Evolutionary conservation across 2,888 invertebrate species (phyloP), one percentile per base, ranked within the genome.

Genomic region (Julus scandinavius): DNA sequence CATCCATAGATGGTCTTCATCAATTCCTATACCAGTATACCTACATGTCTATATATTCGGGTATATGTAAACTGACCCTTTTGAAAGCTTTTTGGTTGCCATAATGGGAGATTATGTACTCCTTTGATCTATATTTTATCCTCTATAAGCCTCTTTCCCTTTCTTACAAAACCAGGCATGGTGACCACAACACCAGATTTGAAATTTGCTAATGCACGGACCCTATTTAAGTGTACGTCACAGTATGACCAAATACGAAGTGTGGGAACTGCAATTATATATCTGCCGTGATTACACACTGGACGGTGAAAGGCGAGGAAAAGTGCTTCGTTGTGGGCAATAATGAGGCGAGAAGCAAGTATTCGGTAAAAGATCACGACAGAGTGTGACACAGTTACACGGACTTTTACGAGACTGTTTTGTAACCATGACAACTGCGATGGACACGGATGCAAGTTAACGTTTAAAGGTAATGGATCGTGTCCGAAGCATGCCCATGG

Each of bases 381-480:
- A 5, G 20, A 72, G 72, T 9, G 72, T 72, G 72, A 72, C 72
- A 72, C 29, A 7, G 5, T 72, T 72, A 29, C 72, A 72, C 29
- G 4, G 7, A 72, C 5, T 9, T 29, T 5, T 20, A 29, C 72
- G 72, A 72, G n/a, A 9, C 29, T 72, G 29, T 72, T 72, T 29
- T 72, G 72, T 72, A 72, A 72, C 72, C 29, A 72, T 29, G 72
- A 29, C n/a, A 72, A 72, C 72, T 29, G 72, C 72, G 29, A 7
- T 72, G 72, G 63, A 29, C 29, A 29, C 72, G 72, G 72, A 58
- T 58, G 11, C 4, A 58, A 58, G 58, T 58, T 15, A 58, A 29
- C 72, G 72, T 29, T 72, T 72, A 72, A 72, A 72, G 72, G 72
- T 29, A 72, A 72, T 72, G 72, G 72, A 72, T 72, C 20, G 5